Percentiles rank a stretch among this genome's conserved stretches.
Evolutionary conservation across 2,888 invertebrate species (phyloP).

Genomic region (Tuta absoluta): DNA sequence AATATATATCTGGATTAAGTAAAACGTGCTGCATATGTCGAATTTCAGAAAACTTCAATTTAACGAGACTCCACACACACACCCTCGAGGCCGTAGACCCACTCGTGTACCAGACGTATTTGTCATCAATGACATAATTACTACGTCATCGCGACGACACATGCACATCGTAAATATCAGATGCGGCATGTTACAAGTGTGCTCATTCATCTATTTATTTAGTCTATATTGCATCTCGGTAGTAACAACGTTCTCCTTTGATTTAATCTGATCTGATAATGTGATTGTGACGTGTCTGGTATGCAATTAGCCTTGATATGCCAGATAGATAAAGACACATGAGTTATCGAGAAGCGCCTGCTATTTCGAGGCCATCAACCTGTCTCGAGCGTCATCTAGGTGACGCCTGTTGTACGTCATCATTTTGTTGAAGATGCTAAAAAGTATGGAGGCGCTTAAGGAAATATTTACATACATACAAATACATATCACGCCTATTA

Average conservation of each 20-base stretch:
- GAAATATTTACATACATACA: no score
- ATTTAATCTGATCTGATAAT: not conserved
- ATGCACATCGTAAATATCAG: not conserved
- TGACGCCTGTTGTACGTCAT: not conserved
- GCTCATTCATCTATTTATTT: slow-evolving; percentile 20
- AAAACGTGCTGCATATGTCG: not conserved
- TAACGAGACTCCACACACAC: no score
- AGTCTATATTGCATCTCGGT: not conserved
- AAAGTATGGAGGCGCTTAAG: not conserved
- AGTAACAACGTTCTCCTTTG: not conserved
- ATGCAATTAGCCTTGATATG: not conserved
- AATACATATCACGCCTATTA: not conserved
- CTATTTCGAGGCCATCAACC: not conserved
- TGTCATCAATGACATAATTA: slow-evolving; percentile 37
- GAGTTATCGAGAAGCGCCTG: not conserved
- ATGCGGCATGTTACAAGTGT: slow-evolving; percentile 16
- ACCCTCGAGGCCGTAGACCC: slow-evolving; percentile 40
- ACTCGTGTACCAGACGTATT: slow-evolving; percentile 42
- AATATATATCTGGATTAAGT: no score
- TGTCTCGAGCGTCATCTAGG: not conserved
- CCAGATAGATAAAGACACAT: not conserved
- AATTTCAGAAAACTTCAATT: no score
- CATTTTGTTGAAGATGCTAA: not conserved
- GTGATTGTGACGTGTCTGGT: not conserved
- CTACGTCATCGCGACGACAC: slow-evolving; percentile 34